Conservation (phyloP, 2,888 invertebrate genomes). For the Thera britannica region DNA sequence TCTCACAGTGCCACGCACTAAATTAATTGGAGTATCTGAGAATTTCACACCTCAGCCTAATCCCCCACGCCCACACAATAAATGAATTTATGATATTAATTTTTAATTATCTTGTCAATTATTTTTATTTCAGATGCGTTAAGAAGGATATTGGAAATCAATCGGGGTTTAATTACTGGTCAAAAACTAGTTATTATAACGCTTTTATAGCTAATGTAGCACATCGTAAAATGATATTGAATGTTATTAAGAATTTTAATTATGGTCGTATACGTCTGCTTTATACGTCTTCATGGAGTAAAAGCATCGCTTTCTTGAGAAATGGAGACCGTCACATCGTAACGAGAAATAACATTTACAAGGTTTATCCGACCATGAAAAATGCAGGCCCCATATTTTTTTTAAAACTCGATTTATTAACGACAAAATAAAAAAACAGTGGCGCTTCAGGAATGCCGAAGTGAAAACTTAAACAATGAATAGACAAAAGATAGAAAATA, state of each 20-base stretch:
- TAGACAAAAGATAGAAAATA: no score
- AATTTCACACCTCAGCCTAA: conserved; percentile 30
- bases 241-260: conserved; percentile 44
- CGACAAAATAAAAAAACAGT: no score
- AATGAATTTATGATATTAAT: conserved; percentile 30
- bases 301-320: conserved; percentile 1
- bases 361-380: no score
- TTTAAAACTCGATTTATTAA: no score
- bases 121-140: conserved; percentile 37
- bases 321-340: background rate
- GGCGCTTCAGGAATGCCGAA: no score
- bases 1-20: conserved; percentile 6
- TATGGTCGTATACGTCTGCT: conserved; percentile 29
- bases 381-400: no score
- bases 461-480: no score
- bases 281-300: conserved; percentile 27
- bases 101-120: conserved; percentile 41
- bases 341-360: no score
- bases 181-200: conserved; percentile 42
- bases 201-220: conserved; percentile 42
- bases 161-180: conserved; percentile 37
- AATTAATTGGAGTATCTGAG: conserved; percentile 10
- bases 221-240: conserved; percentile 43
- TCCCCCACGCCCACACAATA: conserved; percentile 21
- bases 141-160: conserved; percentile 44